Conservation (phyloP, 1,140 invertebrate genomes). For the Drosophila virilis region DNA sequence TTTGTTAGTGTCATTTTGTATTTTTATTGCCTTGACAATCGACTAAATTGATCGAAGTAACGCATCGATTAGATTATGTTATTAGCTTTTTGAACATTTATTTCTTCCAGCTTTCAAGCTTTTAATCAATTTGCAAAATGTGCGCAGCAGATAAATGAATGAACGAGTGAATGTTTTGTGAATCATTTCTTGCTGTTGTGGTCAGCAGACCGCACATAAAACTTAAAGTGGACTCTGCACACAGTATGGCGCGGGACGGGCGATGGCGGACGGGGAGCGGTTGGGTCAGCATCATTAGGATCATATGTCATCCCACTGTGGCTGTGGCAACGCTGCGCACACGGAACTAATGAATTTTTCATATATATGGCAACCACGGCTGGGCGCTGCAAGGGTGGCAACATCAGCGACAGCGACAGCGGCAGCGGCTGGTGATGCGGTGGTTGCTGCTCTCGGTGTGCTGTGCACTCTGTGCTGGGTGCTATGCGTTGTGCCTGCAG, state of each 20-base stretch:
- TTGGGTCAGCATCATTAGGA: slow-evolving; percentile 66
- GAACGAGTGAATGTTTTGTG: neutral
- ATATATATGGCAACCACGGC: slow-evolving; percentile 65
- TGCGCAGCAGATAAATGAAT: neutral
- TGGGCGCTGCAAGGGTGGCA: neutral
- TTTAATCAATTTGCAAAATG: neutral
- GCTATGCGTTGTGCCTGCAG: slow-evolving; percentile 48
- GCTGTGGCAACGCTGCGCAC: slow-evolving; percentile 11
- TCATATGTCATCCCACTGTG: slow-evolving; percentile 63
- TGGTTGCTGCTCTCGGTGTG: slow-evolving; percentile 31
- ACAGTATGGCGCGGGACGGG: no score
- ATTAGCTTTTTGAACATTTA: no score
- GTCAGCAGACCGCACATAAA: slow-evolving; percentile 32
- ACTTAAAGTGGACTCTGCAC: slow-evolving; percentile 22
- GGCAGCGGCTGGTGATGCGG: slow-evolving; percentile 9
- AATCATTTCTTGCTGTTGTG: slow-evolving; percentile 3
- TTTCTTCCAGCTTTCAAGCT: no score
- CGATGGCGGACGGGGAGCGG: slow-evolving; percentile 2
- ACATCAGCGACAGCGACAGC: neutral
- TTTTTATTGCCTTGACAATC: neutral
- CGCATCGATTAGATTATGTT: no score
- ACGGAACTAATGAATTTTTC: slow-evolving; percentile 78
- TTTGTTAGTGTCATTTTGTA: neutral
- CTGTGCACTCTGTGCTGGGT: neutral
- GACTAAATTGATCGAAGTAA: neutral